Percentiles rank a stretch among this genome's conserved stretches.
These are phyloP conservation scores for Drosophila littoralis DNA, from an alignment of 1,140 invertebrate genomes.

Conservation along the genomic window DNA sequence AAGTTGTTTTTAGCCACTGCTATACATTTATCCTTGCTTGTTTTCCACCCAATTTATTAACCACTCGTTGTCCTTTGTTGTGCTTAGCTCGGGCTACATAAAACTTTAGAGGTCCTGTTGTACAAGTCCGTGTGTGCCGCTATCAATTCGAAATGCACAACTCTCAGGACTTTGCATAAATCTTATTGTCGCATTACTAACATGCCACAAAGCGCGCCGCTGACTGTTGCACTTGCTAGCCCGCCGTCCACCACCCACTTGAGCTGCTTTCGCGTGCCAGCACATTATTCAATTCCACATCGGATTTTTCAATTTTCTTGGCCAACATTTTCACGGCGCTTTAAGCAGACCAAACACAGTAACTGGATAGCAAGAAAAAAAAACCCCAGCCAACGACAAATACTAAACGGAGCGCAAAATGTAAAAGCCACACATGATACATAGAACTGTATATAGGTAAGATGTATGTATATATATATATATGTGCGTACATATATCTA, in stretches of 20 bases:
- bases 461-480: slow-evolving; percentile 39
- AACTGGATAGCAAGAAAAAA: neutral
- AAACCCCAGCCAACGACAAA: neutral
- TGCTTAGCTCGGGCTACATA: neutral
- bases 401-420: slow-evolving; percentile 50
- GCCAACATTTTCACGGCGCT: slow-evolving; percentile 68
- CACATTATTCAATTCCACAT: slow-evolving; percentile 72
- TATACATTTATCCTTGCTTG: neutral
- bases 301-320: slow-evolving; percentile 76
- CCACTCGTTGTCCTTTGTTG: neutral
- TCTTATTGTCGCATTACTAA: slow-evolving; percentile 59
- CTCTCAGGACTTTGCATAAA: slow-evolving; percentile 65
- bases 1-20: neutral
- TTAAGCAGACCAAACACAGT: slow-evolving; percentile 62
- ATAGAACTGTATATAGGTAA: slow-evolving; percentile 13
- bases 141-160: slow-evolving; percentile 73
- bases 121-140: slow-evolving; percentile 61
- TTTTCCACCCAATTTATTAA: slow-evolving; percentile 3
- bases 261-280: slow-evolving; percentile 9
- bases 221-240: slow-evolving; percentile 8
- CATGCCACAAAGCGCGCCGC: slow-evolving; percentile 33
- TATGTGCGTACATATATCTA: slow-evolving; percentile 9
- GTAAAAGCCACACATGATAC: slow-evolving; percentile 56
- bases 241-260: slow-evolving; percentile 1
- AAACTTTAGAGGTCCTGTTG: slow-evolving; percentile 30